Conservation (phyloP, 2,888 invertebrate genomes). For the Diplolepis rosae region DNA sequence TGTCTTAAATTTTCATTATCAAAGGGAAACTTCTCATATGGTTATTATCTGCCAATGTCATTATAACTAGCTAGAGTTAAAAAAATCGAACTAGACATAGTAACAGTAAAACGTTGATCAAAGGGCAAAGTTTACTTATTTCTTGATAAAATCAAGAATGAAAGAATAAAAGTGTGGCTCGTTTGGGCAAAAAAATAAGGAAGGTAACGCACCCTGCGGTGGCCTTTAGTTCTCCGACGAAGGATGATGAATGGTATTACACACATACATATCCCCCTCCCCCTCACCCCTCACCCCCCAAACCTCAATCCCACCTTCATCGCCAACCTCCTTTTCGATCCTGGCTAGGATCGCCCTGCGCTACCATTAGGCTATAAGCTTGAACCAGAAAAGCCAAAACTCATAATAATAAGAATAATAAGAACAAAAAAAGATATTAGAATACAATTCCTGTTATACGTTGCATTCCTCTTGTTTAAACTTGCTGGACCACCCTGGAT, state of each 20-base stretch:
- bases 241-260: conserved; percentile 73
- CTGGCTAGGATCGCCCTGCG: conserved; percentile 56
- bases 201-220: conserved; percentile 71
- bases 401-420: conserved; percentile 63
- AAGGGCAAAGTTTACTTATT: not conserved
- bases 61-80: too few species aligned
- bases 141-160: conserved; percentile 5
- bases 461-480: conserved; percentile 71
- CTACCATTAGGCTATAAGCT: conserved; percentile 61
- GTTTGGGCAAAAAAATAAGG: conserved; percentile 33
- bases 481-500: conserved; percentile 72
- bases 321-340: conserved; percentile 47
- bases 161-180: not conserved
- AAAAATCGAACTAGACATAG: too few species aligned
- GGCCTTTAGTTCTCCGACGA: conserved; percentile 70
- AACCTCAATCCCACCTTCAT: conserved; percentile 44
- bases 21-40: too few species aligned
- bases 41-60: too few species aligned
- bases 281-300: conserved; percentile 41
- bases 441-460: conserved; percentile 71
- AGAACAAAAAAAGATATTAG: conserved; percentile 61
- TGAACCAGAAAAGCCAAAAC: conserved; percentile 60
- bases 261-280: conserved; percentile 64
- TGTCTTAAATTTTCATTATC: too few species aligned
- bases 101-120: not conserved